Conservation (phyloP, 2,797 vertebrate genomes). For the Ambastaia sidthimunki region DNA sequence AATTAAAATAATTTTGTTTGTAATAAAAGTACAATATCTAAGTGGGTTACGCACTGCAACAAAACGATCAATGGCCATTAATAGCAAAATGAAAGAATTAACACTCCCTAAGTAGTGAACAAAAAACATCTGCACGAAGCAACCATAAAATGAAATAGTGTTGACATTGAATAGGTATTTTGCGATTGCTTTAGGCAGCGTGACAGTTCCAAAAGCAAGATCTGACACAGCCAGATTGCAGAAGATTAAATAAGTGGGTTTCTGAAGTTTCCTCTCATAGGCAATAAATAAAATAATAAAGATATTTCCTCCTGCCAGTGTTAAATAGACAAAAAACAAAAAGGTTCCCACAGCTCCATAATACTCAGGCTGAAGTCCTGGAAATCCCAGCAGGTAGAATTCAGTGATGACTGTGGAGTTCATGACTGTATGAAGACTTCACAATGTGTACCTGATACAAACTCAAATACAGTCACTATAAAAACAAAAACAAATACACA, state of each 20-base stretch:
- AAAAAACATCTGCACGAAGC: conserved; percentile 72
- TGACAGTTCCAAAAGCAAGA: conserved; percentile 63
- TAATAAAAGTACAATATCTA: conserved; percentile 68
- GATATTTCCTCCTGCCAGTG: conserved; percentile 68
- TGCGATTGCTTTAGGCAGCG: conserved; percentile 70
- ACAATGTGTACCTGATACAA: not conserved
- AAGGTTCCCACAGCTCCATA: conserved; percentile 57
- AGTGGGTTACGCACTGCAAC: conserved; percentile 68
- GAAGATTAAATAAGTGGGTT: conserved; percentile 69
- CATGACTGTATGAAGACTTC: conserved; percentile 46
- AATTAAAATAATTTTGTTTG: conserved; percentile 49
- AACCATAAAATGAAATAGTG: conserved; percentile 59
- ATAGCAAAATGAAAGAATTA: conserved; percentile 63
- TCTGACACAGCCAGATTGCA: conserved; percentile 70
- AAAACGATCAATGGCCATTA: conserved; percentile 74
- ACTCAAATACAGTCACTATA: not conserved
- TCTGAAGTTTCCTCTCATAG: conserved; percentile 65
- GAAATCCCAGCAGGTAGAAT: conserved; percentile 67
- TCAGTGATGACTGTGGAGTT: conserved; percentile 52
- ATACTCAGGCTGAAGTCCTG: conserved; percentile 65
- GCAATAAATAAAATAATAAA: conserved; percentile 65
- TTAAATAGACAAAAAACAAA: conserved; percentile 63
- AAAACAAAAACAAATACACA: conserved; percentile 53
- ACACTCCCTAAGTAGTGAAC: conserved; percentile 68
- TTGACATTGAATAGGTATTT: conserved; percentile 67